phyloP scores from a whole-genome alignment of 2,888 invertebrate species.

The Spatulosminthurus flaviceps region DNA sequence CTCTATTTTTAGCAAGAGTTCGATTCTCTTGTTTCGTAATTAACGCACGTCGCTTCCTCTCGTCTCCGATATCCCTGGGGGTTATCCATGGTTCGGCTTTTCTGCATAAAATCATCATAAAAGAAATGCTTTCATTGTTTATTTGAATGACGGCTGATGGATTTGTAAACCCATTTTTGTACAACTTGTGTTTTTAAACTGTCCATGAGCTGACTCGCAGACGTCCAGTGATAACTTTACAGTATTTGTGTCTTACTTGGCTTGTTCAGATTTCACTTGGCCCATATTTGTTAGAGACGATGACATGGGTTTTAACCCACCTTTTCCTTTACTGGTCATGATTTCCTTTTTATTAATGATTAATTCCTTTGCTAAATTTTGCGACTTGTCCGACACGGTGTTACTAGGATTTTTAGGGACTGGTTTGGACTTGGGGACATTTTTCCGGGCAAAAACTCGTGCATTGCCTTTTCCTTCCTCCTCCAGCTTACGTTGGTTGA shows the following conservation, averaged over 20 bases:
- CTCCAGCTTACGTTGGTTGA: constrained; percentile 36
- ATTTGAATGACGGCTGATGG: too few relatives aligned
- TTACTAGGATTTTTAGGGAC: neutral
- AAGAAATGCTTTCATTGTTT: too few relatives aligned
- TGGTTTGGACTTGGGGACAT: neutral
- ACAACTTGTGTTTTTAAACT: too few relatives aligned
- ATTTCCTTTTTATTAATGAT: neutral
- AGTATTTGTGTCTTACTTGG: neutral
- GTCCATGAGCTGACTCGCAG: too few relatives aligned
- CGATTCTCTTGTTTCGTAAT: neutral
- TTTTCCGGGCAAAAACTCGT: neutral
- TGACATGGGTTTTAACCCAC: neutral
- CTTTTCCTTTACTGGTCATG: neutral
- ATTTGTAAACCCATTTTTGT: too few relatives aligned
- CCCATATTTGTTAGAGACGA: neutral
- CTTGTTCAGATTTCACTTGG: neutral
- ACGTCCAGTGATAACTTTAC: too few relatives aligned
- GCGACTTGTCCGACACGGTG: neutral
- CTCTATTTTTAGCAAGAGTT: neutral
- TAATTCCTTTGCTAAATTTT: neutral
- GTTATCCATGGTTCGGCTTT: constrained; percentile 22
- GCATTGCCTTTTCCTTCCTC: neutral
- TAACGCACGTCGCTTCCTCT: neutral
- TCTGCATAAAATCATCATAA: neutral
- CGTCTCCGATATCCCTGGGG: constrained; percentile 25